A percentile compares a stretch with the other conserved stretches of the same genome.
Conservation (phyloP, 2,113 vertebrate species). For the Chlorodrepanis virens region DNA sequence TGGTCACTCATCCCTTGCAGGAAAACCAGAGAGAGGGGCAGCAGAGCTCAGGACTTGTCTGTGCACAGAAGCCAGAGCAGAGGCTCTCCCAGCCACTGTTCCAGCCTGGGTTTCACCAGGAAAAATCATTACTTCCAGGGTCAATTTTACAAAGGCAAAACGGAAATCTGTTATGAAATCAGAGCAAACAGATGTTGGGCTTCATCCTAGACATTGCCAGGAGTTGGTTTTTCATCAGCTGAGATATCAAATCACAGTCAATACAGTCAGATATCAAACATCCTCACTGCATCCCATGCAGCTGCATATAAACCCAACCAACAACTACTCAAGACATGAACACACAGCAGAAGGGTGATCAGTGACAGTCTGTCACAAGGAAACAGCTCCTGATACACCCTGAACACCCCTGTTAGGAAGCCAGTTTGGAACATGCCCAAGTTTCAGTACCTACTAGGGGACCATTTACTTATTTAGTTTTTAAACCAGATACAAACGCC, state of each 20-base stretch:
- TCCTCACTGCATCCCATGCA: conserved; percentile 4
- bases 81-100: not conserved
- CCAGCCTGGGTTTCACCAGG: not conserved
- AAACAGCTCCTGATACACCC: not conserved
- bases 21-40: not conserved
- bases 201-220: not conserved
- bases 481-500: not conserved
- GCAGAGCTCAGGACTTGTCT: not conserved
- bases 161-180: not conserved
- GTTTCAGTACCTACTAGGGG: not conserved
- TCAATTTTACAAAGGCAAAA: not conserved
- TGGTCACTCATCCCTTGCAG: not conserved
- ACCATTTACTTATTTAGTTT: not conserved
- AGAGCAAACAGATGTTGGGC: not conserved
- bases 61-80: not conserved
- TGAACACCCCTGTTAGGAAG: not conserved
- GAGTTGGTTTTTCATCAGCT: conserved; percentile 38
- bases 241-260: conserved; percentile 17
- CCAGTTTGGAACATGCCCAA: conserved; percentile 54
- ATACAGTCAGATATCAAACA: not conserved
- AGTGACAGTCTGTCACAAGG: not conserved
- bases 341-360: not conserved
- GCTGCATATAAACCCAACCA: not conserved
- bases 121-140: not conserved
- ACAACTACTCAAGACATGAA: not conserved